These are phyloP conservation scores for Thymelicus lineola DNA, from an alignment of 2,888 invertebrate genomes.

Conservation along the genomic window DNA sequence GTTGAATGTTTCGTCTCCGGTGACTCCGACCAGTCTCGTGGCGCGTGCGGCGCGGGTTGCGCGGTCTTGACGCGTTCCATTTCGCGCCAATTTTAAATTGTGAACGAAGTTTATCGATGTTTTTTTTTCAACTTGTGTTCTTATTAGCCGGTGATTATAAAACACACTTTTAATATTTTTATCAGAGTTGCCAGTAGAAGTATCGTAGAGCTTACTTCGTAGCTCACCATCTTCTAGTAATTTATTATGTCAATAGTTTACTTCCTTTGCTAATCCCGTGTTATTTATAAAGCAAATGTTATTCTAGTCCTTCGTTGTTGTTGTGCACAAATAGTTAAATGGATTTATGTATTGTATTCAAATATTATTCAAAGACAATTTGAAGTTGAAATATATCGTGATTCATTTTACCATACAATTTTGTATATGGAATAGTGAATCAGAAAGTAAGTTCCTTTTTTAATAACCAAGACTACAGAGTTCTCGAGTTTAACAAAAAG, in stretches of 20 bases:
- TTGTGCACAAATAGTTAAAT: conserved; percentile 18
- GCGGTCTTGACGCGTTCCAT: conserved; percentile 48
- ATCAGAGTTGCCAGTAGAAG: conserved; percentile 20
- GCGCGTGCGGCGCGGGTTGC: conserved; percentile 74
- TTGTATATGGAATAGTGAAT: not conserved
- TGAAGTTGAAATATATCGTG: no score
- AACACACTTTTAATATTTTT: not conserved
- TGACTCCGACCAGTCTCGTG: conserved; percentile 80
- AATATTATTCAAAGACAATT: not conserved
- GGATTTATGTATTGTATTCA: not conserved
- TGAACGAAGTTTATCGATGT: conserved; percentile 39
- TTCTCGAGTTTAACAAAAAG: not conserved
- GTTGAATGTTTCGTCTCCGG: conserved; percentile 66
- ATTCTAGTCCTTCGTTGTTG: conserved; percentile 17
- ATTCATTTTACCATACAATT: not conserved
- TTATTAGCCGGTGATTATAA: conserved; percentile 8
- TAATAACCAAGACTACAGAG: not conserved
- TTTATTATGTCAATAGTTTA: conserved; percentile 11
- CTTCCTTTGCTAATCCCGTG: conserved; percentile 7
- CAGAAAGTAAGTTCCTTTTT: not conserved
- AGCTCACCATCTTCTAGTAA: not conserved
- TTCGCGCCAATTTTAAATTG: conserved; percentile 24
- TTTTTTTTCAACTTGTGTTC: conserved; percentile 22
- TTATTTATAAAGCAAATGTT: conserved; percentile 8
- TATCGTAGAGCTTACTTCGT: conserved; percentile 8